Base-by-base conservation (phyloP, 2,888 invertebrate species). In the Teleogryllus oceanicus region DNA sequence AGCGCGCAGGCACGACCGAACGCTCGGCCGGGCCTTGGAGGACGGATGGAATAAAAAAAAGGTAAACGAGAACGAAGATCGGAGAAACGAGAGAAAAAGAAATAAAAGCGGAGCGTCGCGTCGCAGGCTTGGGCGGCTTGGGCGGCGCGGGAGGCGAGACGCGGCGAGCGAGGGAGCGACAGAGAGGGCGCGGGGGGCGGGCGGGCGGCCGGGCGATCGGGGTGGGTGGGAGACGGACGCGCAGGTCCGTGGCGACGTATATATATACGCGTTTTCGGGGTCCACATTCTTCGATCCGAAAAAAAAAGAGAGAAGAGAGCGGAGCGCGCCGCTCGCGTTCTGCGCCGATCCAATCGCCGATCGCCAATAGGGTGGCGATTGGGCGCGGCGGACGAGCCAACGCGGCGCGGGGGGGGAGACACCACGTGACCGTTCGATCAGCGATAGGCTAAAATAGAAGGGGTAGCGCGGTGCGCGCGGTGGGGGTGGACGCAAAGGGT, bases 381-480 rank as follows among this genome's bases (percentile, higher is more conserved):
- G 62, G 62, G 62, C 62, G 13, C 16, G 16, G 62, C 62, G 62
- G 16, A 62, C 13, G 62, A 62, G 62, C 62, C 62, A 62, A 62
- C 62, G 62, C 62, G 62, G 62, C 62, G 62, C 62, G 62, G 62
- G n/a, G 16, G 62, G 62, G 62, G 62, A 62, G 62, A 62, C 62
- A 62, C 13, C 62, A 62, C 62, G 62, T 62, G 62, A 62, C 74
- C 80, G 81, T 79, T 82, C 82, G 82, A 82, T 82, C 81, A 79
- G 76, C 79, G 82, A 82, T 82, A 81, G 82, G 82, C 81, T 82
- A 62, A 62, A 62, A 62, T 62, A 62, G 62, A 62, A 62, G 62
- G 62, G 62, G 62, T 62, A 18, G 62, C 62, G 16, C 16, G 13
- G 13, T 1, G 62, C 16, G 62, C 16, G 16, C 62, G 62, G 62